These are phyloP conservation scores for Sclerodermus sp. DNA, from an alignment of 2,888 invertebrate genomes.

Conservation along the genomic window DNA sequence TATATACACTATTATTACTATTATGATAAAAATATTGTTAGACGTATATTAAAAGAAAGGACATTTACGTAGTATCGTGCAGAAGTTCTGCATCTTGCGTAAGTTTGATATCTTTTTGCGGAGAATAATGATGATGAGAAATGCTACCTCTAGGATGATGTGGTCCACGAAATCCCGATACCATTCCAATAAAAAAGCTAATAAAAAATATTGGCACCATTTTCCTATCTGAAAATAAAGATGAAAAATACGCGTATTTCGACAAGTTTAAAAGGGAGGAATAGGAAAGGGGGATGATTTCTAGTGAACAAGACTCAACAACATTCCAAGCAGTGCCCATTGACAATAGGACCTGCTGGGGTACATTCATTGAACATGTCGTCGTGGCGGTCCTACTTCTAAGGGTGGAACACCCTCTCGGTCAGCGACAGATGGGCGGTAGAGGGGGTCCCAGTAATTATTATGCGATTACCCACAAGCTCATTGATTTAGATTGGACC, in stretches of 20 bases:
- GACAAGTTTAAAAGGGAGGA: constrained; percentile 16
- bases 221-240: neutral
- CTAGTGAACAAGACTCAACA: constrained; percentile 26
- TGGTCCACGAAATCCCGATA: constrained; percentile 62
- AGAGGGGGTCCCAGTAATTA: constrained; percentile 55
- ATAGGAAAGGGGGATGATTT: constrained; percentile 14
- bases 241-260: constrained; percentile 1
- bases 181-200: constrained; percentile 26
- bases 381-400: constrained; percentile 30
- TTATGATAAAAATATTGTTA: constrained; percentile 6
- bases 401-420: constrained; percentile 39
- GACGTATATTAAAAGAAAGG: neutral
- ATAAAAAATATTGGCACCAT: constrained; percentile 30
- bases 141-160: constrained; percentile 65
- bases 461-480: constrained; percentile 58
- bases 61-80: constrained; percentile 71
- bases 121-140: constrained; percentile 64
- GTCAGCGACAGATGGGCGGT: constrained; percentile 52
- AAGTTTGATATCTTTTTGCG: constrained; percentile 63
- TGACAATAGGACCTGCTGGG: constrained; percentile 54
- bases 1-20: neutral
- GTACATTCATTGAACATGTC: constrained; percentile 37
- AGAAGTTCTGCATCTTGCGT: constrained; percentile 73
- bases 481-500: constrained; percentile 56
- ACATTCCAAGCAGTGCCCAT: constrained; percentile 35